These are phyloP conservation scores for Oligia strigilis DNA, from an alignment of 2,888 invertebrate genomes.

Conservation along the genomic window DNA sequence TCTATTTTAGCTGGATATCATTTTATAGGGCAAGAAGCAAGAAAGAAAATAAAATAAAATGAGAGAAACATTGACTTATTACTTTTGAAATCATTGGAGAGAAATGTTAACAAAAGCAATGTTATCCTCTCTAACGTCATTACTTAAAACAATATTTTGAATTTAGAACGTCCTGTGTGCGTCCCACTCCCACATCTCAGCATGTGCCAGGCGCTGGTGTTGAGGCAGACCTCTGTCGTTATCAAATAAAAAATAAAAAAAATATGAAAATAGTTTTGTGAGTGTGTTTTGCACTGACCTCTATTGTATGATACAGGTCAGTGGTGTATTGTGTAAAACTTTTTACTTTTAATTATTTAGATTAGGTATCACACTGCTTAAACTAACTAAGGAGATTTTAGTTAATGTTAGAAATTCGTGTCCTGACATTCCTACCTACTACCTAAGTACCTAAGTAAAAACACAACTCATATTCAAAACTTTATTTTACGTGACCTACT, in stretches of 20 bases:
- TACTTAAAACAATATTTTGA: background rate
- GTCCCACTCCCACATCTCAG: background rate
- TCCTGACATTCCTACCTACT: background rate
- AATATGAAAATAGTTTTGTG: background rate
- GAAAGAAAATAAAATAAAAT: background rate
- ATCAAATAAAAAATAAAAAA: background rate
- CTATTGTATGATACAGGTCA: no score
- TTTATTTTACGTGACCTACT: background rate
- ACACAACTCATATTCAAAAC: background rate
- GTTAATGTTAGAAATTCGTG: no score
- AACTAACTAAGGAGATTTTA: background rate
- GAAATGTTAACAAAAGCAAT: background rate
- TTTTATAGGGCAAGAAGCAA: background rate
- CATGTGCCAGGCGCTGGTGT: background rate
- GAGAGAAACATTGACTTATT: no score
- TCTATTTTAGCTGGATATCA: background rate
- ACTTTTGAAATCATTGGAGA: no score
- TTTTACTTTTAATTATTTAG: background rate
- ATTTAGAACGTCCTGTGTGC: background rate
- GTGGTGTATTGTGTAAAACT: background rate
- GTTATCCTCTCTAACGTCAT: no score
- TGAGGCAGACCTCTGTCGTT: background rate
- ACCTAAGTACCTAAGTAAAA: background rate
- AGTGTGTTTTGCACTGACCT: no score
- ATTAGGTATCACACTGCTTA: background rate